phyloP scores from a whole-genome alignment of 35 echinoderm and acorn worm species.

The Nesometra sesokonis region DNA sequence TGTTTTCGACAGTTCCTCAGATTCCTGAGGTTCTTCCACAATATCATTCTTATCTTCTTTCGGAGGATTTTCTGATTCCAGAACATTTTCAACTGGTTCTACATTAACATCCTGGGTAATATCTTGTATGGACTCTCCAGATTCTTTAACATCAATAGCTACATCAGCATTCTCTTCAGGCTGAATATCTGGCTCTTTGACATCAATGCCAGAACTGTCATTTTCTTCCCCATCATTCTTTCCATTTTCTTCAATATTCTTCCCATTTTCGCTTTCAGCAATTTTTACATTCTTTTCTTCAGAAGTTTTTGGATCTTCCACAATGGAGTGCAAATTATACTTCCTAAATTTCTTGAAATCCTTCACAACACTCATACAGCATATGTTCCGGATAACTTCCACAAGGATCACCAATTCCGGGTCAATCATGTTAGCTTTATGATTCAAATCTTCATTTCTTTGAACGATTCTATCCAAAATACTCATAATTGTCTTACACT shows the following conservation, averaged over 20 bases:
- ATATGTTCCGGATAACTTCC: slow-evolving; percentile 66
- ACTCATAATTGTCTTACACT: neutral
- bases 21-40: no score
- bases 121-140: no score
- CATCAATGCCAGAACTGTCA: neutral
- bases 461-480: neutral
- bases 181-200: no score
- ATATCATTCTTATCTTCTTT: no score
- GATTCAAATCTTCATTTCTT: slow-evolving; percentile 16
- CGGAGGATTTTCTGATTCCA: no score
- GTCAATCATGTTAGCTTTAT: slow-evolving; percentile 51
- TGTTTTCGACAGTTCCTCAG: no score
- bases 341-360: neutral
- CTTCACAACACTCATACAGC: slow-evolving; percentile 68
- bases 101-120: no score
- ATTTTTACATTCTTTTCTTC: no score
- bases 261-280: no score
- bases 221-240: neutral
- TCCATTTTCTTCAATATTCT: neutral
- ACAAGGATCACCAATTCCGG: slow-evolving; percentile 62
- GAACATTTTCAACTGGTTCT: no score
- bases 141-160: neutral
- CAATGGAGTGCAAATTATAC: slow-evolving; percentile 1
- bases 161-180: neutral
- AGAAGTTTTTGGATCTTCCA: neutral